Conservation (phyloP, 2,797 vertebrate species). For the Tragopan temminckii region DNA sequence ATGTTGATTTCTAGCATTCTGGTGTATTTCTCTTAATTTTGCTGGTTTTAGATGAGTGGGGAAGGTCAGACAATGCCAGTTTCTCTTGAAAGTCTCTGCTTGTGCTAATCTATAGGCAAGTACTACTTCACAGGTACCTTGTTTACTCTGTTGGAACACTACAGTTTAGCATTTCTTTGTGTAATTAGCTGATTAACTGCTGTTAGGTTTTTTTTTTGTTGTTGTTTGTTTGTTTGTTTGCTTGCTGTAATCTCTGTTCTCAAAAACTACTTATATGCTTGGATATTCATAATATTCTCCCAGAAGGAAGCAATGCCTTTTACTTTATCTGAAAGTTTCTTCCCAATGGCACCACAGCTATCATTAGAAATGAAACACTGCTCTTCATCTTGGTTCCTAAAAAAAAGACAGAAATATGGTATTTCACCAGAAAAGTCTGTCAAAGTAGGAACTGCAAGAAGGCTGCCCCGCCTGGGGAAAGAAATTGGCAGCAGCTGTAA, state of each 20-base stretch:
- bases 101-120: neutral
- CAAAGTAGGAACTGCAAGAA: neutral
- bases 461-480: neutral
- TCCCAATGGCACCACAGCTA: neutral
- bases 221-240: too few relatives aligned
- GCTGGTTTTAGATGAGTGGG: neutral
- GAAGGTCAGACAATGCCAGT: rapidly evolving
- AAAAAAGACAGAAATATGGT: neutral
- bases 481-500: too few relatives aligned
- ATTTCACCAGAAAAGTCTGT: neutral
- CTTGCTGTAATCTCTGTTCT: neutral
- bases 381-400: neutral
- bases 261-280: neutral
- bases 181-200: neutral
- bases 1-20: neutral
- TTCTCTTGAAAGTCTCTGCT: neutral
- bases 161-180: neutral
- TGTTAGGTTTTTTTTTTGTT: neutral
- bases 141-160: neutral
- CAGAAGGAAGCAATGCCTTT: neutral
- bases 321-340: neutral
- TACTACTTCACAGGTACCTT: neutral
- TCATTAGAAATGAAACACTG: rapidly evolving
- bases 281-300: too few relatives aligned
- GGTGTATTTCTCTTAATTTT: rapidly evolving